Base-by-base conservation (phyloP, 2,113 vertebrate genomes). In the Eurystomus gularis region DNA sequence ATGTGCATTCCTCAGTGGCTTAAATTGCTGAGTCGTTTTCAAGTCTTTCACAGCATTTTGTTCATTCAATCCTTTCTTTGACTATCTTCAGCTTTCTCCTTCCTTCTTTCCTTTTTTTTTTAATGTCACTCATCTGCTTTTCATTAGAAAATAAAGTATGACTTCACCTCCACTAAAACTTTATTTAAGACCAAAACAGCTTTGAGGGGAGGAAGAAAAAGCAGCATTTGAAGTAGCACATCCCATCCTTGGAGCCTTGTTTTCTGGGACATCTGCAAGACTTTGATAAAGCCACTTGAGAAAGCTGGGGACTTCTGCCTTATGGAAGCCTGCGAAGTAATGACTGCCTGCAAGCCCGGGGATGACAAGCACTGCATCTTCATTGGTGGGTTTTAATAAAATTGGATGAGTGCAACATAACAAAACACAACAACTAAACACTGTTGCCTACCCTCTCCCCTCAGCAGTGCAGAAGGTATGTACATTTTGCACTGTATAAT, bases 101-200 rank as follows among this genome's bases (percentile, higher is more conserved):
- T 86, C 57, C 37, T 81, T 86, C 11, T 10, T 16, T 73, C 11
- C 2, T 28, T 48, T 24, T 55, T 40, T 20, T 73, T 13, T 17
- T 17, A 57, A 86, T 70, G 88, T 61, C 93, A 94, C 65, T 95
- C 84, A 93, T 96, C 90, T 96, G 91, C 51, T 96, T 97, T 95
- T 85, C 84, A 96, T 96, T 93, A 96, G 49, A 86, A 95, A 95
- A 88, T 61, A 73, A 91, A 90, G 49, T 68, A 92, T 80, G 68
- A 96, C 87, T 95, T 96, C 89, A 95, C 82, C 86, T 94, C 85
- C 2, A 10, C 77, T 71, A 91, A 89, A 94, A 88, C 55, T 86
- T 77, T n/a, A 69, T 51, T 88, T 55, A 65, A 78, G 80, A 86
- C 79, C 61, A 94, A 91, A 92, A 79, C 44, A 54, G 21, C 81